Evolutionary conservation across 1,140 invertebrate species (phyloP).

Genomic region (Periplaneta americana): DNA sequence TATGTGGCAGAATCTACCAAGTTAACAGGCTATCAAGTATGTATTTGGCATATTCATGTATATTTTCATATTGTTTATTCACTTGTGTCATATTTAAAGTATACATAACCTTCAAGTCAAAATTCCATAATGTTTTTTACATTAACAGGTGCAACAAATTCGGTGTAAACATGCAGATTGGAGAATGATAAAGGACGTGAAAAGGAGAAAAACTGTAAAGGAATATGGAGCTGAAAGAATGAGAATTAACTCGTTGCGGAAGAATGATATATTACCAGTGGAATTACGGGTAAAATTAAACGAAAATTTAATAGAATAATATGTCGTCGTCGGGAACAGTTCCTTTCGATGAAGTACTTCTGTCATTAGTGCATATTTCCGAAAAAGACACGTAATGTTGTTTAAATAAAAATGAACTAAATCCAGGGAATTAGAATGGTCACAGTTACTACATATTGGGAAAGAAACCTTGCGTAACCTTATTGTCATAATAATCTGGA

Average conservation of each 20-base stretch:
- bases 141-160: constrained; percentile 55
- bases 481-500: no score
- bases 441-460: no score
- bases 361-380: no score
- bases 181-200: constrained; percentile 76
- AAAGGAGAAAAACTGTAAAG: constrained; percentile 62
- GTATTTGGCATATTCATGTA: background rate
- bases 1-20: background rate
- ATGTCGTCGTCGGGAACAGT: no score
- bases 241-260: constrained; percentile 68
- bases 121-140: background rate
- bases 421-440: no score
- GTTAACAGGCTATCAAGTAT: background rate
- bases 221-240: constrained; percentile 65
- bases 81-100: background rate
- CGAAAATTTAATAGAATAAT: no score
- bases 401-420: no score
- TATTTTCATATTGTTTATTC: background rate
- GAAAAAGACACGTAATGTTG: no score
- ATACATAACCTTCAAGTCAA: background rate
- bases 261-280: constrained; percentile 72
- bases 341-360: no score
- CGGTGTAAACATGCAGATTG: constrained; percentile 67
- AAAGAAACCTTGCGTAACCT: no score
- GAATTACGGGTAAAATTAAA: constrained; percentile 64